A percentile compares a stretch with the other conserved stretches of the same genome.
These are phyloP conservation scores for Xenus cinereus DNA, from an alignment of 2,113 vertebrate genomes.

Conservation along the genomic window DNA sequence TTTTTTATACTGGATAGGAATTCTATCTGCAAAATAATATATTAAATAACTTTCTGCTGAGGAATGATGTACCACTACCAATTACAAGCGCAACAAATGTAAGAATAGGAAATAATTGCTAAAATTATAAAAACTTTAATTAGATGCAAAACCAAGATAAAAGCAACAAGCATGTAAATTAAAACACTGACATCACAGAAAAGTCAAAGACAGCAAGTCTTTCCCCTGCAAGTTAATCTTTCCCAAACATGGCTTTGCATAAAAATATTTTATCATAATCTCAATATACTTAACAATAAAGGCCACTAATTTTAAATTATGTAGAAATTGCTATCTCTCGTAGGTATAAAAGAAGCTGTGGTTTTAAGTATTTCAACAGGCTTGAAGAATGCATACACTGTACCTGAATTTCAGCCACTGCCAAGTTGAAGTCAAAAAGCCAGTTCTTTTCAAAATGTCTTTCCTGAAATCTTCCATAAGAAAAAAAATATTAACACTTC, in stretches of 20 bases:
- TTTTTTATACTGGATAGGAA: neutral
- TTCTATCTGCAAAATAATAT: neutral
- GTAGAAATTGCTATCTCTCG: neutral
- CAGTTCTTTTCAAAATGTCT: slow-evolving; percentile 50
- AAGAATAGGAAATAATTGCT: neutral
- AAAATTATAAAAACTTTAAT: neutral
- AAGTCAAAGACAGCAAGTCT: neutral
- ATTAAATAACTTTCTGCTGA: neutral
- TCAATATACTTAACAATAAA: neutral
- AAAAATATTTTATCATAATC: neutral
- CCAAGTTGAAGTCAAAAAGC: slow-evolving; percentile 69
- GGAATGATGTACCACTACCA: neutral
- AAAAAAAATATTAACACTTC: slow-evolving; percentile 5
- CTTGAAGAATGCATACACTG: neutral
- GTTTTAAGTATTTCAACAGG: neutral
- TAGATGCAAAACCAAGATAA: neutral
- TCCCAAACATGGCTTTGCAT: neutral
- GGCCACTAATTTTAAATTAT: neutral
- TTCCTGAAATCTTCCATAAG: slow-evolving; percentile 63
- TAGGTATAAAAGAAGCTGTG: neutral
- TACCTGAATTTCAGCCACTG: slow-evolving; percentile 80
- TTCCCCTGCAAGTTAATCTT: neutral
- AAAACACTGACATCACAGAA: neutral
- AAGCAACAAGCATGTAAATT: neutral
- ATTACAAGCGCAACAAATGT: neutral